Evolutionary conservation across 2,888 invertebrate genomes (phyloP).

Genomic region (Pyrrhosoma nymphula): DNA sequence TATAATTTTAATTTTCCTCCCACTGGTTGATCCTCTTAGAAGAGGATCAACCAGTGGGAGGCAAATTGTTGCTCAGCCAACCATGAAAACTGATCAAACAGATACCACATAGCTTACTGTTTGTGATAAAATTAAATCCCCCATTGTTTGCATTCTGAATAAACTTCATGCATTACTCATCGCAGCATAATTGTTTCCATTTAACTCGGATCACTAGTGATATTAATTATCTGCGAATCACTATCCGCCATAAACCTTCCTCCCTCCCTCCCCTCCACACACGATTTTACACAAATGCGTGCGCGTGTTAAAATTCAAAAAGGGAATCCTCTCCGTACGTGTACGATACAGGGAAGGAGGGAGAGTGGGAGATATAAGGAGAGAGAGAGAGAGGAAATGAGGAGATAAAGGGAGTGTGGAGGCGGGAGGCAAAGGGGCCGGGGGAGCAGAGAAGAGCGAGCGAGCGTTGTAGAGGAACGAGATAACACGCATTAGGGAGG

Average conservation of each 20-base stretch:
- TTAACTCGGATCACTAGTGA: neutral
- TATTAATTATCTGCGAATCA: neutral
- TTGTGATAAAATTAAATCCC: neutral
- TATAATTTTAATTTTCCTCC: too few relatives aligned
- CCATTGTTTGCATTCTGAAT: neutral
- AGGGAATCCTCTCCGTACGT: neutral
- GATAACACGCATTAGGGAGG: conserved; percentile 10
- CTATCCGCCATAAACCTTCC: neutral
- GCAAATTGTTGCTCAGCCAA: neutral
- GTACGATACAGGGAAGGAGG: neutral
- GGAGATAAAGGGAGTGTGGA: neutral
- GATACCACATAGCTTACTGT: neutral
- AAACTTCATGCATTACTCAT: neutral
- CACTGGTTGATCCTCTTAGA: too few relatives aligned
- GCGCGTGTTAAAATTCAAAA: neutral
- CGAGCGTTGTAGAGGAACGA: conserved; percentile 9
- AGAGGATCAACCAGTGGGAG: neutral
- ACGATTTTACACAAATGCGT: neutral
- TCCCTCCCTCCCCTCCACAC: neutral
- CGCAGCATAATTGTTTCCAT: neutral
- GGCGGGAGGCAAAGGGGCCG: too few relatives aligned
- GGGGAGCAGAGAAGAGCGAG: too few relatives aligned
- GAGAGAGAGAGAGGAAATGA: neutral
- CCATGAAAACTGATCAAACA: neutral
- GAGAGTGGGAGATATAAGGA: neutral